Evolutionary conservation across 2,113 vertebrate species (phyloP), one percentile per base, ranked within the genome.

Genomic region (Ellobius talpinus): DNA sequence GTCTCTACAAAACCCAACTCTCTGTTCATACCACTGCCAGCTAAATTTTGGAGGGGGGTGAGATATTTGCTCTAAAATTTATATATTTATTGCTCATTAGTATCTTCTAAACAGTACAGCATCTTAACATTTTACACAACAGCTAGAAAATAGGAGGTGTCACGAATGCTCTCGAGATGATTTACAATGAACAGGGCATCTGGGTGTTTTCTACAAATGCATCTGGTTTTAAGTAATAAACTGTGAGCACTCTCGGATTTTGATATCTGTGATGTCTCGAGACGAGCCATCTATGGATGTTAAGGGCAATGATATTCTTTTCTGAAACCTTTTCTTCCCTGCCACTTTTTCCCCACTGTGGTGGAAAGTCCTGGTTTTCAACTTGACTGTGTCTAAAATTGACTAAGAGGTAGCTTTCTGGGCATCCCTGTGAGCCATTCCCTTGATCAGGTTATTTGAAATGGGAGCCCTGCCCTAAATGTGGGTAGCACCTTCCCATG

Each of bases 241-340:
- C 17, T 26, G 31, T 79, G 17, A 72, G 7, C 17, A 87, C 36
- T 9, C n/a, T 78, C 29, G 47, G 50, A 19, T 58, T 45, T 77
- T 39, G 31, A 33, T n/a, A 90, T 70, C 45, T 47, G 26, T 74
- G n/a, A 23, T 21, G 29, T 66, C 1, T 58, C 52, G 9, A 19
- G 55, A 89, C 5, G 13, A 85, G 61, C 8, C 1, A 12, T 16
- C 2, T 52, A 13, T 29, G 21, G 5, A 58, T 21, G 4, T 45
- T 26, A 76, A 21, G 29, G 36, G 47, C n/a, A 55, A 42, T 16
- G 33, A 0, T 66, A 55, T 68, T 74, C 31, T 91, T 91, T 63
- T 58, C 65, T 61, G 42, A 87, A 88, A 23, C 58, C 65, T 92
- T 76, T 76, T 90, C 63, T 95, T 87, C 87, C 42, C 24, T 72